Evolutionary conservation across 2,888 invertebrate genomes (phyloP).

Genomic region (Sinotaia quadrata): DNA sequence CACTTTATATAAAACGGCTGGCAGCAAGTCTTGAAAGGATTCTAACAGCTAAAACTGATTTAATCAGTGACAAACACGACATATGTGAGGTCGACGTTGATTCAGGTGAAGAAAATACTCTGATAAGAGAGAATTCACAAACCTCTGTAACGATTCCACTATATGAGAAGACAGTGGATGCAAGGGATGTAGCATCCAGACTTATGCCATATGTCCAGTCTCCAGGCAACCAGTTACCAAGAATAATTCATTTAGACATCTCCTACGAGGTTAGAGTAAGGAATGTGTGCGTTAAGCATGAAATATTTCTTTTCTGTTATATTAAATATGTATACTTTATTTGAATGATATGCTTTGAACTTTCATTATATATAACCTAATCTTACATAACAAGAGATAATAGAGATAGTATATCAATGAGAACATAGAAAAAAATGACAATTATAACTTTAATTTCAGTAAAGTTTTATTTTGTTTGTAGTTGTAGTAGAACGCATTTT

Average conservation of each 20-base stretch:
- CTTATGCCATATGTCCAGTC: slow-evolving; percentile 26
- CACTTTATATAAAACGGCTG: slow-evolving; percentile 39
- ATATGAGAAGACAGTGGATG: slow-evolving; percentile 27
- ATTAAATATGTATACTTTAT: too few relatives aligned
- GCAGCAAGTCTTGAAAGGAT: slow-evolving; percentile 29
- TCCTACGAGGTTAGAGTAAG: slow-evolving; percentile 45
- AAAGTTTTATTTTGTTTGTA: too few relatives aligned
- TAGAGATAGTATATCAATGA: too few relatives aligned
- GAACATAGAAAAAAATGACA: too few relatives aligned
- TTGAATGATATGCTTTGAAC: too few relatives aligned
- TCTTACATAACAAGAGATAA: too few relatives aligned
- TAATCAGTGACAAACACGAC: too few relatives aligned
- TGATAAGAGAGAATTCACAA: background rate
- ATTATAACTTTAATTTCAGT: too few relatives aligned
- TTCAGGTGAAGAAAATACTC: background rate
- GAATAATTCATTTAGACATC: slow-evolving; percentile 52
- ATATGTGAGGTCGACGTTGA: background rate
- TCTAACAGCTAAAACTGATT: too few relatives aligned
- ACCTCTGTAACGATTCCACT: slow-evolving; percentile 26
- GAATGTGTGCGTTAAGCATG: background rate
- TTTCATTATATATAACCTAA: too few relatives aligned
- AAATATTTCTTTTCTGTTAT: background rate
- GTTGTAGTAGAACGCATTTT: too few relatives aligned
- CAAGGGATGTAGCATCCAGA: slow-evolving; percentile 26
- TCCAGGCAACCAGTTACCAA: slow-evolving; percentile 16